Evolutionary conservation across 2,797 vertebrate species (phyloP), one percentile per base, ranked within the genome.

Genomic region (Melanotaenia boesemani): DNA sequence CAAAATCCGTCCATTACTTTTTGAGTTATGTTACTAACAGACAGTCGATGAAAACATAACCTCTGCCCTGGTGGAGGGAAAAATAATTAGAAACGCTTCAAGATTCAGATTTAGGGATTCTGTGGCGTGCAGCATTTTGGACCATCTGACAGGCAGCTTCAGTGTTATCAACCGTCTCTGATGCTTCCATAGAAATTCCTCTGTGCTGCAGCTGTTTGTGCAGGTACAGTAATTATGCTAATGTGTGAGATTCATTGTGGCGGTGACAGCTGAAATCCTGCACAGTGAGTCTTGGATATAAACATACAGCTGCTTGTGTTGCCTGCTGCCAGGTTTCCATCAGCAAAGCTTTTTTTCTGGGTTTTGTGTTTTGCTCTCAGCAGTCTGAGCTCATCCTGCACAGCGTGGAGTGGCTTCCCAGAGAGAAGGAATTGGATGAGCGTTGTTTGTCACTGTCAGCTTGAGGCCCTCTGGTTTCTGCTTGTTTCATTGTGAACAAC

Each of bases 301-400:
- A 65, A 54, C n/a, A 1, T 20, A 37, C 60, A 50, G 62, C 61
- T 24, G 72, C 28, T 57, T 5, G 8, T 8, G 34, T 28, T 50
- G 8, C 74, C 52, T 1, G n/a, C 77, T 81, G 81, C 41, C 71
- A 74, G 61, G 2, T 78, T 58, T 66, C 69, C 62, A 72, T 81
- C 71, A 76, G 66, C 56, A 57, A 16, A 54, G 56, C 18, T 70
- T 18, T 1, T 71, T 54, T 54, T 54, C 10, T 22, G 52, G 24
- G 48, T 34, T 67, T 22, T 30, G 61, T 74, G 52, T 71, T 73
- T 66, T 64, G 65, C 59, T 67, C 37, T 6, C 32, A 70, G 63
- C 71, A 56, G 58, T 16, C n/a, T 22, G 63, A 65, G 55, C 41
- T 68, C 22, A 16, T 58, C 26, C 39, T 63, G 39, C 66, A 12